Percentiles rank a stretch among this genome's conserved stretches.
These are phyloP conservation scores for Artibeus jamaicensis DNA, from an alignment of 2,797 vertebrate genomes.

Conservation along the genomic window DNA sequence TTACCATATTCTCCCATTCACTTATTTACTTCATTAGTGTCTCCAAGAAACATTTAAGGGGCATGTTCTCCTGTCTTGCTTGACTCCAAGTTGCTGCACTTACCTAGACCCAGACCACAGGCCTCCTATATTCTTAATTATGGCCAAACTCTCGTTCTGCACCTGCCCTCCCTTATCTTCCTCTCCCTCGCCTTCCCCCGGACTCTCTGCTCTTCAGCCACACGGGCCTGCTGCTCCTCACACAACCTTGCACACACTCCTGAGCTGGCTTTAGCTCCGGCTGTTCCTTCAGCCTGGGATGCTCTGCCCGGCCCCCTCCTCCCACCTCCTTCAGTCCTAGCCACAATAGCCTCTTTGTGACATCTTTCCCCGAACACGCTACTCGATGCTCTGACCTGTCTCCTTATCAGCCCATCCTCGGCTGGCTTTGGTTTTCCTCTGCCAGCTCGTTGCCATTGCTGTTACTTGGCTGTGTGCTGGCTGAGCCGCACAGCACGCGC, in stretches of 20 bases:
- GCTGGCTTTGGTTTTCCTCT: not conserved
- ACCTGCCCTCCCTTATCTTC: accelerated
- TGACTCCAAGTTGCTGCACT: not conserved
- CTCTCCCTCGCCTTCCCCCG: accelerated
- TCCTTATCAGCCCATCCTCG: not conserved
- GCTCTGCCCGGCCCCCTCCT: not conserved
- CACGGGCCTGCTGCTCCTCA: not conserved
- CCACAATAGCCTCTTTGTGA: not conserved
- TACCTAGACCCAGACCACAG: too few relatives aligned
- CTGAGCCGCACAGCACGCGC: accelerated
- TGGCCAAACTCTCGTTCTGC: not conserved
- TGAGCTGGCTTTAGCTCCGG: not conserved
- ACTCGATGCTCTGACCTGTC: not conserved
- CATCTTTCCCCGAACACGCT: not conserved
- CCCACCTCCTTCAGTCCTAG: not conserved
- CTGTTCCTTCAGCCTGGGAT: not conserved
- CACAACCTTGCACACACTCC: accelerated
- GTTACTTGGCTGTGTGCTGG: not conserved
- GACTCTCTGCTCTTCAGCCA: not conserved
- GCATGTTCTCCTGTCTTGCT: not conserved
- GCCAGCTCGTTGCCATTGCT: not conserved
- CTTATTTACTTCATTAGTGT: not conserved
- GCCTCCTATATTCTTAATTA: not conserved
- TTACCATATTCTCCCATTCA: not conserved
- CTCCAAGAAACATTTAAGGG: not conserved